Evolutionary conservation across 2,113 vertebrate species (phyloP).

Genomic region (Rissa tridactyla): DNA sequence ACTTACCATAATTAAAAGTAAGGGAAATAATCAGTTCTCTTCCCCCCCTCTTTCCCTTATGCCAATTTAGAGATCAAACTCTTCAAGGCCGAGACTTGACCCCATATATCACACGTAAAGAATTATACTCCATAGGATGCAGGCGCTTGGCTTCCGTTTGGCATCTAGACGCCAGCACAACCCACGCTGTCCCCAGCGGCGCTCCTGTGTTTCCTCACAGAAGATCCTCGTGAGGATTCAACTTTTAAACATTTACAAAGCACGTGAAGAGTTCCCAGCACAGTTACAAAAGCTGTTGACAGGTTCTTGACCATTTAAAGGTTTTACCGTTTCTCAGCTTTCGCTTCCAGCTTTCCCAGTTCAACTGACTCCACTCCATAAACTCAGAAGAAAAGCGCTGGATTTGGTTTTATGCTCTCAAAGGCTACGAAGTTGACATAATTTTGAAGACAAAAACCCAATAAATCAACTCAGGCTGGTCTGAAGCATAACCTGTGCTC

Average conservation of each 20-base stretch:
- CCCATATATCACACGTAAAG: fast-evolving
- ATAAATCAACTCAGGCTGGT: background rate
- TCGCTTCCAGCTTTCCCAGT: background rate
- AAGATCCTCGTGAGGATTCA: background rate
- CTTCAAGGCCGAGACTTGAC: too few species aligned
- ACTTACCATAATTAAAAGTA: background rate
- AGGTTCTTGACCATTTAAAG: background rate
- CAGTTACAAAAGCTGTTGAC: background rate
- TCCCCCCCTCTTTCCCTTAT: background rate
- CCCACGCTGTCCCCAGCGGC: fast-evolving
- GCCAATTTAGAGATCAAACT: background rate
- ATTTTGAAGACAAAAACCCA: background rate
- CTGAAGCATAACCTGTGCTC: background rate
- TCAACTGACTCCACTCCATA: background rate
- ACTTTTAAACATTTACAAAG: background rate
- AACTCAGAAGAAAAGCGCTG: background rate
- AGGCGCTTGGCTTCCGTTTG: background rate
- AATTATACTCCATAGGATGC: fast-evolving
- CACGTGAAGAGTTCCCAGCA: background rate
- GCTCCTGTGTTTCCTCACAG: too few species aligned
- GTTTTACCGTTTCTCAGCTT: background rate
- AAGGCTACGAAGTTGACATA: background rate
- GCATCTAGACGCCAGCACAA: too few species aligned
- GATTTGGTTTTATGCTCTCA: background rate
- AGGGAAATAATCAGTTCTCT: background rate